A percentile compares a stretch with the other conserved stretches of the same genome.
Conservation (phyloP, 2,797 vertebrate genomes). For the Melanogrammus aeglefinus region DNA sequence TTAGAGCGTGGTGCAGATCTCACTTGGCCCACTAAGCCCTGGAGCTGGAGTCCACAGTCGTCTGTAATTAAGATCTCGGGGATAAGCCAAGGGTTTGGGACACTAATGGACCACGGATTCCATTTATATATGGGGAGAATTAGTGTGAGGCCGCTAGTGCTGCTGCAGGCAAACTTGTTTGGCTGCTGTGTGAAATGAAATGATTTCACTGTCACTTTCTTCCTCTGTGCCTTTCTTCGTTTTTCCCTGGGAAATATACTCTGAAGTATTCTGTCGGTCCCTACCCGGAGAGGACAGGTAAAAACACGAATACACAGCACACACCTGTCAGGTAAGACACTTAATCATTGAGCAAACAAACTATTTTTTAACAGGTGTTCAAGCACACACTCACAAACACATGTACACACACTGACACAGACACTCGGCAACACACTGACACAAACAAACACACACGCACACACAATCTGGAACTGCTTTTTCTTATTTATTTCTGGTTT, state of each 20-base stretch:
- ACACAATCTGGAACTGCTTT: not conserved
- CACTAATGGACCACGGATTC: constrained; percentile 54
- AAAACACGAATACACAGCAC: not conserved
- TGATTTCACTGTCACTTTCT: constrained; percentile 29
- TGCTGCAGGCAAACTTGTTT: constrained; percentile 62
- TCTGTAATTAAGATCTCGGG: constrained; percentile 58
- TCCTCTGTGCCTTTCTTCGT: constrained; percentile 25
- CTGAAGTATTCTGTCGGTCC: not conserved
- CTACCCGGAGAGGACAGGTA: not conserved
- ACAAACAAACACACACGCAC: constrained; percentile 8
- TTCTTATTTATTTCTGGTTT: not conserved
- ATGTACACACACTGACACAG: constrained; percentile 18
- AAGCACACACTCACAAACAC: constrained; percentile 18
- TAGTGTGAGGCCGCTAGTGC: constrained; percentile 65
- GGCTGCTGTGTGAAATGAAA: constrained; percentile 64
- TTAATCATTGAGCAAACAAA: not conserved
- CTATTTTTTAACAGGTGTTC: not conserved
- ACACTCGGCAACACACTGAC: not conserved
- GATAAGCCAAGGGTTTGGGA: constrained; percentile 50
- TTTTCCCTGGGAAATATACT: constrained; percentile 13
- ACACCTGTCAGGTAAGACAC: constrained; percentile 6
- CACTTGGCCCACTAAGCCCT: not conserved
- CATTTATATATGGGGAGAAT: constrained; percentile 68
- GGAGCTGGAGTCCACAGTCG: constrained; percentile 23
- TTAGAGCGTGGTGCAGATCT: not conserved